Conservation (phyloP, 1,140 invertebrate species). For the Calephelis virginiensis region DNA sequence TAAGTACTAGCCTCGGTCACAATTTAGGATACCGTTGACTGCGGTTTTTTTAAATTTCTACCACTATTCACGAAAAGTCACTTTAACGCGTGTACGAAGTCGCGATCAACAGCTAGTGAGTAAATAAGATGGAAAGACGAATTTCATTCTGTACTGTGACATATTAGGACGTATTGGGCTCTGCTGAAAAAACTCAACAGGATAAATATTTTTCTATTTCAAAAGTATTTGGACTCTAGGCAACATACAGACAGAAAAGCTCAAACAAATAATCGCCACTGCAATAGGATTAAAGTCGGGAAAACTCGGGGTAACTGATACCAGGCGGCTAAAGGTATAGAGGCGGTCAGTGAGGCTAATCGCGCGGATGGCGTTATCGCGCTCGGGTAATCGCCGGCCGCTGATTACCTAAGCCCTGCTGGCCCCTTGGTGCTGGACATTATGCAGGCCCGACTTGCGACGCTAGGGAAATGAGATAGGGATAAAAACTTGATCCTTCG, state of each 20-base stretch:
- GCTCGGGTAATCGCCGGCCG: slow-evolving; percentile 55
- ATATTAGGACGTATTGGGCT: too few species aligned
- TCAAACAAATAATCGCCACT: slow-evolving; percentile 25
- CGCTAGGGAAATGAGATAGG: slow-evolving; percentile 43
- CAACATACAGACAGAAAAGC: slow-evolving; percentile 1
- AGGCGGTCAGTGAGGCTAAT: slow-evolving; percentile 65
- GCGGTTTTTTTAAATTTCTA: too few species aligned
- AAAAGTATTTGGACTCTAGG: too few species aligned
- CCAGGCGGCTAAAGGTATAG: slow-evolving; percentile 44
- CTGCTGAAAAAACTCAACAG: too few species aligned
- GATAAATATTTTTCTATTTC: too few species aligned
- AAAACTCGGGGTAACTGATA: slow-evolving; percentile 42
- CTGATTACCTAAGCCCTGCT: slow-evolving; percentile 71
- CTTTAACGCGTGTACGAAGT: too few species aligned
- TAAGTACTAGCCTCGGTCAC: too few species aligned
- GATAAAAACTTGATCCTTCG: slow-evolving; percentile 40
- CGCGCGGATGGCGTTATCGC: slow-evolving; percentile 68
- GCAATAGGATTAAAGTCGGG: slow-evolving; percentile 43
- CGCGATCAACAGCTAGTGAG: too few species aligned
- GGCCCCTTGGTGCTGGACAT: slow-evolving; percentile 50
- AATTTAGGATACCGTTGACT: too few species aligned
- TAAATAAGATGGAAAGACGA: too few species aligned
- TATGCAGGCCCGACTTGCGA: slow-evolving; percentile 61
- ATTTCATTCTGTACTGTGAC: too few species aligned
- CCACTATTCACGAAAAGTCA: too few species aligned